Evolutionary conservation across 2,113 vertebrate genomes (phyloP).

Genomic region (Cryptomyrus ogoouensis): DNA sequence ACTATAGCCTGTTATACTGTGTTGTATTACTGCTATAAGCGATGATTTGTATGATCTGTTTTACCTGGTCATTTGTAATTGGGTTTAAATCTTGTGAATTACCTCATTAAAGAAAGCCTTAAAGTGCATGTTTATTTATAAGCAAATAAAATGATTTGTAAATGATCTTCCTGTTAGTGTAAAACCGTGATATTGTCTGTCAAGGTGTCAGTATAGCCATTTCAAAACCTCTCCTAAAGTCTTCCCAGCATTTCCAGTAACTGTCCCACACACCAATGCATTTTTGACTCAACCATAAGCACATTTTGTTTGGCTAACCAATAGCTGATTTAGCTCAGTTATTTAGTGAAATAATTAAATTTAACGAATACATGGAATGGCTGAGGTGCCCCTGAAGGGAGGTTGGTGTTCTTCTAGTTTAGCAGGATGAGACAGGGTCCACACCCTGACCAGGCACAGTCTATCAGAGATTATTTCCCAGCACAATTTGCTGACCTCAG

Average conservation of each 20-base stretch:
- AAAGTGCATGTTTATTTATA: not conserved
- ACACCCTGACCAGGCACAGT: not conserved
- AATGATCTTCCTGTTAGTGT: not conserved
- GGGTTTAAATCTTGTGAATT: not conserved
- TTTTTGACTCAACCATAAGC: not conserved
- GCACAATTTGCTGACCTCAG: not conserved
- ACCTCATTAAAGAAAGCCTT: not conserved
- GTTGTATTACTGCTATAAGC: not conserved
- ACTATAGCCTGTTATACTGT: not conserved
- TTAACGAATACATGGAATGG: not conserved
- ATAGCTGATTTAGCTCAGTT: not conserved
- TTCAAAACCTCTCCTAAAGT: not conserved
- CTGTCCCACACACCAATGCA: not conserved
- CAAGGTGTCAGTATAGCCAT: not conserved
- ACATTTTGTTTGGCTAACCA: not conserved
- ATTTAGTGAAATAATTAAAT: not conserved
- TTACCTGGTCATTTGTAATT: not conserved
- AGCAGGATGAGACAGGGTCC: not conserved
- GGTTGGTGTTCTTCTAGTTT: not conserved
- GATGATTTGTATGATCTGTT: not conserved
- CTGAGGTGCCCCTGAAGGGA: not conserved
- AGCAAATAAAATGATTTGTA: not conserved
- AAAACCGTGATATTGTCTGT: not conserved
- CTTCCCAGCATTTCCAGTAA: not conserved
- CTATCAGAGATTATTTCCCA: not conserved